Evolutionary conservation across 2,113 vertebrate species (phyloP).

Genomic region (Sula dactylatra): DNA sequence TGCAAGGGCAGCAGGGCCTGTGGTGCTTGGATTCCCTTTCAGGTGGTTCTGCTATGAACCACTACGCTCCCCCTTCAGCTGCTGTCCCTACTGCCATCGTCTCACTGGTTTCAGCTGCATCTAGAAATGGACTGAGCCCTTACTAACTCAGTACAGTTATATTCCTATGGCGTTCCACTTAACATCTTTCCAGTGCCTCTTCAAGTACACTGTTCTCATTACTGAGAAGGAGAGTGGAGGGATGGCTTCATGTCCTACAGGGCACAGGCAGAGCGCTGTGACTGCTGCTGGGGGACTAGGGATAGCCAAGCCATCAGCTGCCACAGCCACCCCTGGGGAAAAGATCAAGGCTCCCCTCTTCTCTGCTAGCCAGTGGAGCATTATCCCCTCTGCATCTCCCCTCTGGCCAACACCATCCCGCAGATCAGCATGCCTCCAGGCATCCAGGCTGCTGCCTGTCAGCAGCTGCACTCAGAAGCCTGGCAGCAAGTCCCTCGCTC

Average conservation of each 20-base stretch:
- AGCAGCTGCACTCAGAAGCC: neutral
- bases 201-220: neutral
- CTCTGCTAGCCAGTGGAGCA: neutral
- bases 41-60: neutral
- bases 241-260: neutral
- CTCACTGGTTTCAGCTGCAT: neutral
- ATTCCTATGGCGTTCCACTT: neutral
- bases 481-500: neutral
- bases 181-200: neutral
- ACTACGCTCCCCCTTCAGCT: neutral
- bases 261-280: neutral
- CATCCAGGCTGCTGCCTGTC: neutral
- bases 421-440: neutral
- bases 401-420: neutral
- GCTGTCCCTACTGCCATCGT: neutral
- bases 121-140: neutral
- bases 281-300: neutral
- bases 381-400: neutral
- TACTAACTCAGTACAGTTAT: neutral
- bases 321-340: neutral
- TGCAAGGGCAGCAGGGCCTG: neutral
- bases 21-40: neutral
- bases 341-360: neutral
- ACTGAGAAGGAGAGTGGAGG: neutral
- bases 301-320: neutral